Evolutionary conservation across 2,113 vertebrate species (phyloP).

Genomic region (Anser cygnoides): DNA sequence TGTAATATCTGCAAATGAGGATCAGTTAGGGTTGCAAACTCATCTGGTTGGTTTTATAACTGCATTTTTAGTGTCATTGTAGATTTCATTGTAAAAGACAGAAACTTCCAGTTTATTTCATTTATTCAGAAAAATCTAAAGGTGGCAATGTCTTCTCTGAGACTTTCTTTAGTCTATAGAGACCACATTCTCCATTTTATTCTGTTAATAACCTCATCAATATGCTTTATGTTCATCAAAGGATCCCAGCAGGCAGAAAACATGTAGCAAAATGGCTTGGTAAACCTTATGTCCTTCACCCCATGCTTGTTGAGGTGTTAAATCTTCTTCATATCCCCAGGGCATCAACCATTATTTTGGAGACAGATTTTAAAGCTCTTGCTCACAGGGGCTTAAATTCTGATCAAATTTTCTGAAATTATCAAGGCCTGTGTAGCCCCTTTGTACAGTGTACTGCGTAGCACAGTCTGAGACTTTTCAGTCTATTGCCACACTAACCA

Average conservation of each 20-base stretch:
- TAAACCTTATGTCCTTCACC: background rate
- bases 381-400: background rate
- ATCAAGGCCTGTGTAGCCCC: background rate
- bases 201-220: slow-evolving; percentile 2
- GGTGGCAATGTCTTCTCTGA: background rate
- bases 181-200: background rate
- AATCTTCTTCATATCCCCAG: slow-evolving; percentile 2
- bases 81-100: background rate
- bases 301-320: background rate
- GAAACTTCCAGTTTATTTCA: background rate
- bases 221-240: background rate
- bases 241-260: background rate
- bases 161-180: background rate
- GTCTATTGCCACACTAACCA: background rate
- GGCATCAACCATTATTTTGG: background rate
- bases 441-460: background rate
- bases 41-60: background rate
- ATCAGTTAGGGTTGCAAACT: background rate
- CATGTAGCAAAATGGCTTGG: background rate
- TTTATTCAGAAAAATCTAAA: background rate
- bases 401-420: background rate
- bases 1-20: background rate
- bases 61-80: background rate
- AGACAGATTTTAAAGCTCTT: slow-evolving; percentile 32
- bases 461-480: background rate